Conservation (phyloP, 2,797 vertebrate species). For the Crocidura indochinensis region DNA sequence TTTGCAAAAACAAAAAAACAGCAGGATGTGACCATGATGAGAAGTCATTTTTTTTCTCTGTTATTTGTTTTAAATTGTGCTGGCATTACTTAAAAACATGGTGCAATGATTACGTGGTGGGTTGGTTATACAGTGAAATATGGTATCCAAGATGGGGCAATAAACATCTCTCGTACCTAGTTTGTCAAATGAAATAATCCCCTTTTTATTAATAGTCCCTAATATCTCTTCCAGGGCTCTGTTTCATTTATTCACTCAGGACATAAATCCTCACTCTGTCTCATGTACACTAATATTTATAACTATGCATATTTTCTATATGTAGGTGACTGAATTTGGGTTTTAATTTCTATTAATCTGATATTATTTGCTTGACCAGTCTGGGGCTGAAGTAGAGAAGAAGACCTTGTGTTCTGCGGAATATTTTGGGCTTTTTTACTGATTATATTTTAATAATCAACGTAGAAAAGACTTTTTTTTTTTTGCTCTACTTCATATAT, state of each 20-base stretch:
- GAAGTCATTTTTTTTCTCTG: too few species aligned
- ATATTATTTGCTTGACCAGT: not conserved
- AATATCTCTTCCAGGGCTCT: not conserved
- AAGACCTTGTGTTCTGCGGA: not conserved
- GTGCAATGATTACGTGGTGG: too few species aligned
- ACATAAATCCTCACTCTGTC: not conserved
- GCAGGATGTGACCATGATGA: too few species aligned
- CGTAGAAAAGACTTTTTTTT: not conserved
- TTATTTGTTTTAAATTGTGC: too few species aligned
- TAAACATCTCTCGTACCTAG: not conserved
- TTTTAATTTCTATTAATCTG: not conserved
- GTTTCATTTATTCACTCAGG: not conserved
- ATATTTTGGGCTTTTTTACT: not conserved
- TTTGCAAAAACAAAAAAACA: too few species aligned
- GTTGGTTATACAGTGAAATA: too few species aligned
- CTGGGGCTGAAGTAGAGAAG: not conserved
- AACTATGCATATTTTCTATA: not conserved
- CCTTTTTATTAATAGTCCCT: not conserved
- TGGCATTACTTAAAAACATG: too few species aligned
- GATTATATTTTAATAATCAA: constrained; percentile 7
- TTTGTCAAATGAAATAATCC: not conserved
- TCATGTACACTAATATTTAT: not conserved
- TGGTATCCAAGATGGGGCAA: not conserved
- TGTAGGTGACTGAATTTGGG: not conserved
- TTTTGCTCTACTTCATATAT: too few species aligned